Conservation (phyloP, 2,113 vertebrate genomes). For the Gorilla gorilla region DNA sequence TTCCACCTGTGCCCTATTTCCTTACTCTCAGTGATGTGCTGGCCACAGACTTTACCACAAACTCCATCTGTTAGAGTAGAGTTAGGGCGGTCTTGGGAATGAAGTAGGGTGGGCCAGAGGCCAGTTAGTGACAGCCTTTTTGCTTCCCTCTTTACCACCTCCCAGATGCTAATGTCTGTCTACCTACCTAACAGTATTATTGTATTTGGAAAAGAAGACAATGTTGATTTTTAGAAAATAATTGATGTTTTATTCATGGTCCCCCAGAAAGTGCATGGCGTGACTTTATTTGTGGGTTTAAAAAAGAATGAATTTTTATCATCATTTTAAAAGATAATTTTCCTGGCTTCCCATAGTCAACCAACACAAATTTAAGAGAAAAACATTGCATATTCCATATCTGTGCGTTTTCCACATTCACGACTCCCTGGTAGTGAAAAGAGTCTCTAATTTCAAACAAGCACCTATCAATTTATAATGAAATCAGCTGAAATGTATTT, state of each 20-base stretch:
- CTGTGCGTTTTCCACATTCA: neutral
- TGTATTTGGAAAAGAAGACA: neutral
- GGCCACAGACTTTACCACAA: no score
- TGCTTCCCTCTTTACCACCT: no score
- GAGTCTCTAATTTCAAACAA: neutral
- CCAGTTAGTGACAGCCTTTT: no score
- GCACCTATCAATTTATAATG: neutral
- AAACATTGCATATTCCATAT: neutral
- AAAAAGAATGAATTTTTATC: neutral
- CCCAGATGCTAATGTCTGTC: no score
- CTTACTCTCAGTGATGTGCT: no score
- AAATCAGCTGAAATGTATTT: neutral
- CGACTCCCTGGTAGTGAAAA: neutral
- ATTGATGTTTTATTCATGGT: neutral
- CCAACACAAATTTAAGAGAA: neutral
- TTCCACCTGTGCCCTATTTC: no score
- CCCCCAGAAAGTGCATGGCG: neutral
- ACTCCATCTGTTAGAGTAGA: no score
- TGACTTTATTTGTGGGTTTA: neutral
- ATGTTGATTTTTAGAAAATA: neutral
- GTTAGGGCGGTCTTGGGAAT: no score
- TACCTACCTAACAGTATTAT: no score
- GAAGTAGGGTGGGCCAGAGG: no score
- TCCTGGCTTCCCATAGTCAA: neutral
- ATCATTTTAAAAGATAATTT: neutral